Base-by-base conservation (phyloP, 2,113 vertebrate genomes). In the Heterotilapia buettikoferi region DNA sequence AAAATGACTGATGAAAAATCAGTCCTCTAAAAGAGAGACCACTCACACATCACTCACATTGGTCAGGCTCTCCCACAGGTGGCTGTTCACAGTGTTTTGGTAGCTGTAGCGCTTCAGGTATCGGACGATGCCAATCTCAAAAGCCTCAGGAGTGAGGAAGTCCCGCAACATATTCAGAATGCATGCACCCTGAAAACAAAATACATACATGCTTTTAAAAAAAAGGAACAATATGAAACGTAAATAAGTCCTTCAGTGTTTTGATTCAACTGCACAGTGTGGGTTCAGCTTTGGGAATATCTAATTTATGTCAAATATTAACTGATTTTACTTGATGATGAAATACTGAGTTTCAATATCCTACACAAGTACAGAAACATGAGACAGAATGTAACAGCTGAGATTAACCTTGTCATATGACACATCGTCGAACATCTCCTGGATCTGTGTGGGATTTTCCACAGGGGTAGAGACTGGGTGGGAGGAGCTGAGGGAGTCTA, bases 351-450 rank as follows among this genome's bases (percentile, higher is more conserved):
- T 12, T 73, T 16, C 5, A 45, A 21, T 9, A 29, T 38, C 5
- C 2, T 38, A 3, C 13, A 26, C 43, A 13, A 82, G 57, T 31
- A 45, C 29, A 61, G n/a, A 2, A 19, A 36, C 52, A 47, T 10
- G n/a, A 66, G 10, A 54, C 10, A 52, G 73, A 52, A 78, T 78
- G 45, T 52, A 52, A 52, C 26, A 33, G 73, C 43, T 0, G 5
- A 59, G 31, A 7, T 83, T 52, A 13, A 99, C 98, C 97, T 99
- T 99, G 8, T 97, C 96, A 54, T 99, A 99, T 4, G 98, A 99
- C 86, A 99, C 97, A 1, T 97, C 90, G 82, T 99, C 98, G 86
- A 99, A 99, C 97, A 99, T 98, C 94, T 99, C 98, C 91, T 90
- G 96, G 93, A 99, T 99, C 94, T 98, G 96, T 68, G 97, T 94